phyloP scores from a whole-genome alignment of 2,888 invertebrate genomes.

The Lepidocyrtinus sp. region DNA sequence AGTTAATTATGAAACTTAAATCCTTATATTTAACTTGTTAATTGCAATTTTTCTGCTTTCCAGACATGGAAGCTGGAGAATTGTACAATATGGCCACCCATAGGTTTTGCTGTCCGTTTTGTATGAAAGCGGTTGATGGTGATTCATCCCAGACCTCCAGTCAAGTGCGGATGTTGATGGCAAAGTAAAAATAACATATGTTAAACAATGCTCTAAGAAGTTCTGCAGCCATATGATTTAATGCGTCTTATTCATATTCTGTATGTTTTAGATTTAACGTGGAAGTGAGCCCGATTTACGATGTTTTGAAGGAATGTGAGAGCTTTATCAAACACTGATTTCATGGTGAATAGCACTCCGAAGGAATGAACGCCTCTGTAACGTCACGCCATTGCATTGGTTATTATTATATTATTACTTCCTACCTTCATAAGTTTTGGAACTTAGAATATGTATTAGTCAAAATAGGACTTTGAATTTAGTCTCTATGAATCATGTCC shows the following conservation, averaged over 20 bases:
- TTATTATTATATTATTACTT: too few species aligned
- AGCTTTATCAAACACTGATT: too few species aligned
- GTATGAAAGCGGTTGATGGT: neutral
- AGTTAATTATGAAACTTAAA: too few species aligned
- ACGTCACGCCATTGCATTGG: too few species aligned
- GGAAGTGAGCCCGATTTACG: conserved; percentile 25
- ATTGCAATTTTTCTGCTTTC: neutral
- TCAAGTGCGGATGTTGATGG: neutral
- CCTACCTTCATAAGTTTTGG: too few species aligned
- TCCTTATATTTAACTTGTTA: too few species aligned
- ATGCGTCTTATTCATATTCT: neutral
- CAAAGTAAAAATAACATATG: conserved; percentile 15
- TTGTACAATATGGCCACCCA: neutral
- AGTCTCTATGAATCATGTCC: too few species aligned
- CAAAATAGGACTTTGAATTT: too few species aligned
- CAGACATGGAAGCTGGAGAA: conserved; percentile 32
- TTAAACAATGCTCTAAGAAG: too few species aligned
- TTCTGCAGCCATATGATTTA: neutral
- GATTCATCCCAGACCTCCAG: conserved; percentile 6
- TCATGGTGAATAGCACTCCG: too few species aligned
- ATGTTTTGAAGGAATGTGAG: conserved; percentile 17
- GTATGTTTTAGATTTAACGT: conserved; percentile 28
- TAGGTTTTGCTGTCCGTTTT: conserved; percentile 6
- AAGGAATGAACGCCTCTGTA: too few species aligned
- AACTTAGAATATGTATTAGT: too few species aligned